Percentiles rank a stretch among this genome's conserved stretches.
Conservation (phyloP, 2,888 invertebrate genomes). For the Drosophila multiciliata region DNA sequence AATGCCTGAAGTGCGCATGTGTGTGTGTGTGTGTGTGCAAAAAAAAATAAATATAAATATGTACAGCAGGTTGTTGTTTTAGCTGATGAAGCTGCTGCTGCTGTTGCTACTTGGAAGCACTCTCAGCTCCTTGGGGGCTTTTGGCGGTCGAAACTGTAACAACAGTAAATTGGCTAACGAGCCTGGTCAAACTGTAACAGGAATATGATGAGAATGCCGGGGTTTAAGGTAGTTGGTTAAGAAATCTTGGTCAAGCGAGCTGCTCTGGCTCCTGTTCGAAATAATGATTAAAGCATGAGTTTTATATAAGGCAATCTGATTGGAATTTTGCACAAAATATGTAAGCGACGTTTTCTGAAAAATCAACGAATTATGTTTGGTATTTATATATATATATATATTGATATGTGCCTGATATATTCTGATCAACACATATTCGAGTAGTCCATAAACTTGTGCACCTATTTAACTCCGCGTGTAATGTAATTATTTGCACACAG, state of each 20-base stretch:
- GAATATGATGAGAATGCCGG: slow-evolving; percentile 11
- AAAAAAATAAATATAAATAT: neutral
- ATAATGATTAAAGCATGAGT: slow-evolving; percentile 17
- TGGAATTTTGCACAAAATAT: neutral
- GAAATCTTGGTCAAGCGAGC: slow-evolving; percentile 15
- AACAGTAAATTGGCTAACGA: slow-evolving; percentile 57
- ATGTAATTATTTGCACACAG: slow-evolving; percentile 46
- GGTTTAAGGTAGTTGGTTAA: neutral
- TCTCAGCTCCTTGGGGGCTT: slow-evolving; percentile 59
- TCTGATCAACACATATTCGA: neutral
- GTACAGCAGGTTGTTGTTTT: slow-evolving; percentile 42
- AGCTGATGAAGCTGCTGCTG: slow-evolving; percentile 27
- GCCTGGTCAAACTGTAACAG: slow-evolving; percentile 41
- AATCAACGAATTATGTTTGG: neutral
- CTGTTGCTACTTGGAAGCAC: slow-evolving; percentile 27
- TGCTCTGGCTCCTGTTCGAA: slow-evolving; percentile 6
- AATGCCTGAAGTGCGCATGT: slow-evolving; percentile 2
- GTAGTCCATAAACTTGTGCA: neutral
- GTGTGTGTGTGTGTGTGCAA: slow-evolving; percentile 24
- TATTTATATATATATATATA: neutral
- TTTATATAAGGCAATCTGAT: neutral
- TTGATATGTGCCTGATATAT: neutral
- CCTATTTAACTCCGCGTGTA: neutral
- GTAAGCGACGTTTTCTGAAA: neutral
- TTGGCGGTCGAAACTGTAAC: slow-evolving; percentile 42